phyloP scores from a whole-genome alignment of 2,888 invertebrate species.

The Pollenia angustigena region DNA sequence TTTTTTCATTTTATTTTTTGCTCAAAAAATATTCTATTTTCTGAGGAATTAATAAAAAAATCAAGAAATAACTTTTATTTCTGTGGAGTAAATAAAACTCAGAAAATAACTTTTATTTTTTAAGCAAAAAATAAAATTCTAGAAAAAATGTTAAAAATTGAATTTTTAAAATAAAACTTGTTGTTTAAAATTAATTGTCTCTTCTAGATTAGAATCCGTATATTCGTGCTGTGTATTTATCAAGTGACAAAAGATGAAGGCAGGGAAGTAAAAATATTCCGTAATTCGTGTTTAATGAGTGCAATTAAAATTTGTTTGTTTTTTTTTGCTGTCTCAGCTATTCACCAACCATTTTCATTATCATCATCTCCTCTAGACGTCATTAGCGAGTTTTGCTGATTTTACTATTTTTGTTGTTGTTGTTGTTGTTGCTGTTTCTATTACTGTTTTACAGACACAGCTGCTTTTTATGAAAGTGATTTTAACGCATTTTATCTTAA shows the following conservation, averaged over 20 bases:
- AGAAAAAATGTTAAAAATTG: no score
- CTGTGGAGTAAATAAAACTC: no score
- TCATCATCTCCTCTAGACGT: slow-evolving; percentile 6
- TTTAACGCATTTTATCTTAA: slow-evolving; percentile 38
- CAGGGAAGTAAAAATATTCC: background rate
- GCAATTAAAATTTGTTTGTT: slow-evolving; percentile 37
- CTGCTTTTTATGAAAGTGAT: slow-evolving; percentile 58
- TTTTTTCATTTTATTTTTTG: no score
- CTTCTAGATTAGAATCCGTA: background rate
- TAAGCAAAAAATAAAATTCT: no score
- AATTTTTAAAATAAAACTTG: no score
- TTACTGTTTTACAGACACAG: slow-evolving; percentile 47
- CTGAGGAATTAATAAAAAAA: no score
- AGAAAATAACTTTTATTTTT: no score
- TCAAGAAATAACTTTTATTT: no score
- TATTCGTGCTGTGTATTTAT: background rate
- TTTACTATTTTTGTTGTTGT: slow-evolving; percentile 16
- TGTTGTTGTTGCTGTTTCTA: slow-evolving; percentile 4
- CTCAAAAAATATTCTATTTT: no score
- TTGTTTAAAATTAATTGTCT: no score
- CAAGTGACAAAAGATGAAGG: background rate
- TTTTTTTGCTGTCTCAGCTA: background rate
- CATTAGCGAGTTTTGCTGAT: slow-evolving; percentile 11
- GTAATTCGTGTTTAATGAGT: slow-evolving; percentile 47
- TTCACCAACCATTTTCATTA: background rate